A percentile compares a stretch with the other conserved stretches of the same genome.
phyloP scores from a whole-genome alignment of 2,113 vertebrate genomes.

The Chascanopsetta lugubris region DNA sequence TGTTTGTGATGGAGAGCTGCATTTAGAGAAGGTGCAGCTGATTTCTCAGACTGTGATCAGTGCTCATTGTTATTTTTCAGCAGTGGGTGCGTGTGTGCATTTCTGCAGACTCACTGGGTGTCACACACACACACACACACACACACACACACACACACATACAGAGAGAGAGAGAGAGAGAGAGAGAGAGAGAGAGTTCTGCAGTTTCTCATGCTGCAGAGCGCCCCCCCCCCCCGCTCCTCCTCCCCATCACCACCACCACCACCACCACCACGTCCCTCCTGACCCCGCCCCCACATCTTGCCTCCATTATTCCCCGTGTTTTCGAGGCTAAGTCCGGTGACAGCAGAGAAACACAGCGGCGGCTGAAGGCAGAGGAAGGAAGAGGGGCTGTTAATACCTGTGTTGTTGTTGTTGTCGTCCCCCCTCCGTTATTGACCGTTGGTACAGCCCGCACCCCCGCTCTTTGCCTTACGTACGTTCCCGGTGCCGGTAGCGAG shows the following conservation, averaged over 20 bases:
- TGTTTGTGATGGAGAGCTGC: not conserved
- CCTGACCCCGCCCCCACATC: conserved; percentile 69
- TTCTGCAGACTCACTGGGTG: conserved; percentile 57
- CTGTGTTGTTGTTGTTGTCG: conserved; percentile 18
- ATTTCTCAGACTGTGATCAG: conserved; percentile 1
- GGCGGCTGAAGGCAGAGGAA: too few species aligned
- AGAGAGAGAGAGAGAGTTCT: too few species aligned
- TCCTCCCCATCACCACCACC: conserved; percentile 14
- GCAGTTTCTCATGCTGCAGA: conserved; percentile 79
- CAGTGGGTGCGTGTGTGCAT: too few species aligned
- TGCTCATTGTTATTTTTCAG: conserved; percentile 12
- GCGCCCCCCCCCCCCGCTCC: conserved; percentile 18
- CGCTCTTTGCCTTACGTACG: conserved; percentile 42
- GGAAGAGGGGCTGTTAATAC: not conserved
- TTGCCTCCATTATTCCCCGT: conserved; percentile 76
- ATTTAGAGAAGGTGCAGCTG: not conserved
- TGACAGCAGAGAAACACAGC: conserved; percentile 45
- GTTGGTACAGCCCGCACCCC: conserved; percentile 64
- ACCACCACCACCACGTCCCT: conserved; percentile 39
- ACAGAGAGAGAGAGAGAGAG: conserved; percentile 4
- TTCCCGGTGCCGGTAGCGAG: conserved; percentile 50
- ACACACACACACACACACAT: conserved; percentile 8
- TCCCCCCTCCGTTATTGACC: conserved; percentile 23
- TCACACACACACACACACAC: conserved; percentile 5
- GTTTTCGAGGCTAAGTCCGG: conserved; percentile 66